phyloP scores from a whole-genome alignment of 2,797 vertebrate species.

The Borostomias antarcticus region DNA sequence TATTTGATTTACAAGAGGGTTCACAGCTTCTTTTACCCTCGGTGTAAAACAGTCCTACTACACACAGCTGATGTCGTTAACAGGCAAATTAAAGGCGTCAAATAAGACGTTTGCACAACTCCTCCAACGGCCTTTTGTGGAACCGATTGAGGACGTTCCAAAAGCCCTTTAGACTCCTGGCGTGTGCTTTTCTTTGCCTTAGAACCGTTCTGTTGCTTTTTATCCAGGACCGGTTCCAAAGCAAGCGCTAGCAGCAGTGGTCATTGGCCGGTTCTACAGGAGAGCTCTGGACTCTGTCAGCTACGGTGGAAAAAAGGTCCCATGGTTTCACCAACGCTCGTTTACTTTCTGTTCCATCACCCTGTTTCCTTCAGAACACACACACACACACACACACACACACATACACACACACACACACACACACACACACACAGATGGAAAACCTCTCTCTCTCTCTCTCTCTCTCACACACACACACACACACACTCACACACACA shows the following conservation, averaged over 20 bases:
- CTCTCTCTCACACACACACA: slow-evolving; percentile 27
- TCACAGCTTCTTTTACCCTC: slow-evolving; percentile 44
- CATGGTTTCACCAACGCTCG: background rate
- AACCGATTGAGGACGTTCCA: background rate
- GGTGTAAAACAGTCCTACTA: slow-evolving; percentile 26
- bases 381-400: background rate
- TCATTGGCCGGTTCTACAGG: too few species aligned
- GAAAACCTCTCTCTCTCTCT: too few species aligned
- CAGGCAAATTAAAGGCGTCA: slow-evolving; percentile 39
- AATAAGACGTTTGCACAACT: slow-evolving; percentile 24
- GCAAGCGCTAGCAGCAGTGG: background rate
- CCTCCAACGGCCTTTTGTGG: background rate
- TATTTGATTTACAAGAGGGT: slow-evolving; percentile 41
- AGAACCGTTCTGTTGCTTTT: background rate
- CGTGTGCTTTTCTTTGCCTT: background rate
- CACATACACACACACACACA: slow-evolving; percentile 25
- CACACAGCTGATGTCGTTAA: slow-evolving; percentile 39
- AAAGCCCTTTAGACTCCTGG: background rate
- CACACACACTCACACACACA: slow-evolving; percentile 6
- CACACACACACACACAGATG: slow-evolving; percentile 11
- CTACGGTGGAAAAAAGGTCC: too few species aligned
- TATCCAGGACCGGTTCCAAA: background rate
- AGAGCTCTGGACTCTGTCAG: background rate
- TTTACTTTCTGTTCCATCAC: background rate
- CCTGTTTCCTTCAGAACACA: background rate